Base-by-base conservation (phyloP, 53 echinoderm and acorn worm species). In the Mesocentrotus franciscanus region DNA sequence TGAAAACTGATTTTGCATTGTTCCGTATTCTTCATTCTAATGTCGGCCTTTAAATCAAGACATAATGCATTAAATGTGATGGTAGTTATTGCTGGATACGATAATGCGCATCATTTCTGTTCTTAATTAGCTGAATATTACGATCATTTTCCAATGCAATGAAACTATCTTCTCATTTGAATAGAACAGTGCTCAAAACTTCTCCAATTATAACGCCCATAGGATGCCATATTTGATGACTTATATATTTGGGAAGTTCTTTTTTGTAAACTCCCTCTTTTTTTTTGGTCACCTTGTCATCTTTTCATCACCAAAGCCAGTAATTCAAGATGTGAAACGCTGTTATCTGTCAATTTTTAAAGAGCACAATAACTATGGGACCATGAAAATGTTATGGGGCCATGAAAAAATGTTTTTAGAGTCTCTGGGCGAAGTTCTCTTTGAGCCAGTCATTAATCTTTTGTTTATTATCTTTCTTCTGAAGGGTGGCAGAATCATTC, bases 391-490 rank as follows among this genome's bases (percentile, higher is more conserved):
- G 17, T 18, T 83, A 29, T 75, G 75, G 32, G 32, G 0, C 32
- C 29, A 75, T 75, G 32, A 30, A 74, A 81, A 81, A 17, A 5
- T 81, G 17, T 87, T 27, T 58, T 16, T 71, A 85, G 8, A 94
- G 4, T 94, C 87, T 71, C 55, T 85, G 95, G 66, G 95, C 35
- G 13, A 94, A 85, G 71, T 94, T 85, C 22, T 85, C 95, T 61
- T 94, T 94, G 0, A 94, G 87, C 95, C 95, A 94, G 26, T 94
- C 95, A 56, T 85, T 64, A 66, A 94, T 94, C 56, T 68, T 94
- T 35, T 85, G 95, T 33, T 94, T 94, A 55, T 64, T 62, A 27
- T 64, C 66, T 27, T 85, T 85, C 68, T 85, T 85, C 9, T 30
- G 94, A 36, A 76, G 36, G 71, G 66, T 32, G 39, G 92, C 24